Conservation (phyloP, 2,797 vertebrate genomes). For the Alcedo atthis region DNA sequence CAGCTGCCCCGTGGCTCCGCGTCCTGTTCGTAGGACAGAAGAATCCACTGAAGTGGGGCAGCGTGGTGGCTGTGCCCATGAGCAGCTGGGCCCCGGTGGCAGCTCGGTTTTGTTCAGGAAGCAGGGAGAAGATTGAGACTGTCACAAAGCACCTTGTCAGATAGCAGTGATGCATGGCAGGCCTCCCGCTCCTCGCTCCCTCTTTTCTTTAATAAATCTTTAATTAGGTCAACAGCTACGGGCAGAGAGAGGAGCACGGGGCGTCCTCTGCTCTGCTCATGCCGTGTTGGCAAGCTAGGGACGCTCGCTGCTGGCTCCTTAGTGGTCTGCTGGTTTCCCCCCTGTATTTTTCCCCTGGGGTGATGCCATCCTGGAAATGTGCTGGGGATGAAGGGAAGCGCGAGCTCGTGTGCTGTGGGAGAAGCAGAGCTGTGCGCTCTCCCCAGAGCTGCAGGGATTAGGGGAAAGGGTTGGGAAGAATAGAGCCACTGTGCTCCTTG, state of each 20-base stretch:
- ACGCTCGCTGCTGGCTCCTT: accelerated
- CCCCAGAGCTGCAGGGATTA: background rate
- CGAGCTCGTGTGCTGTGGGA: background rate
- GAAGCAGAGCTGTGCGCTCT: accelerated
- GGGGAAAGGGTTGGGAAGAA: background rate
- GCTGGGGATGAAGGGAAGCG: accelerated
- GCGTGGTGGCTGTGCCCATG: background rate
- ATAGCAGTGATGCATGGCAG: conserved; percentile 8
- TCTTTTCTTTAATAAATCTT: conserved; percentile 42
- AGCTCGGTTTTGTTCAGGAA: background rate
- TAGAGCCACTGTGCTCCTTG: accelerated
- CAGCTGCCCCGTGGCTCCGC: background rate
- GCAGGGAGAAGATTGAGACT: conserved; percentile 17
- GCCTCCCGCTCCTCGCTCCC: conserved; percentile 11
- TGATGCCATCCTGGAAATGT: background rate
- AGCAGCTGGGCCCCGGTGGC: background rate
- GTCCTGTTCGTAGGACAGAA: background rate
- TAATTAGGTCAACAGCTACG: conserved; percentile 55
- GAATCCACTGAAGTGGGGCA: background rate
- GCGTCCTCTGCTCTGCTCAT: background rate
- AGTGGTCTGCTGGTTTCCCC: background rate
- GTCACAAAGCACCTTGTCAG: conserved; percentile 31
- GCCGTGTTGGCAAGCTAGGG: accelerated
- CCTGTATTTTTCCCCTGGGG: background rate
- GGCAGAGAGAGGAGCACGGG: background rate